Base-by-base conservation (phyloP, 2,888 invertebrate genomes). In the Aphelenchoides bicaudatus region DNA sequence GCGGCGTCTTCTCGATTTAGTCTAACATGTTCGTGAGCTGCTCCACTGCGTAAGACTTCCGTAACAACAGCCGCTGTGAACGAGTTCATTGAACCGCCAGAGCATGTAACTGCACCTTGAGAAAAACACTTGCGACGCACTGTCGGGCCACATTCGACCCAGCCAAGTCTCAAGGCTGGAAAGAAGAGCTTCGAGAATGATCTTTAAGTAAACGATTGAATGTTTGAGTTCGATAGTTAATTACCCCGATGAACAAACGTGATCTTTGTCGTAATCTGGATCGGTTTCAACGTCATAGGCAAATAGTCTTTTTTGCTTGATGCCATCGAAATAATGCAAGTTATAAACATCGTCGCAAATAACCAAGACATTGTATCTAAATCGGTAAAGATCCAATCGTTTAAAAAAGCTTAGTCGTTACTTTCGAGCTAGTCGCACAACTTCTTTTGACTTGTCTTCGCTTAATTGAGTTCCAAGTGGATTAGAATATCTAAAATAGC, bases 271-370 rank as follows among this genome's bases (percentile, higher is more conserved):
- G 23, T 43, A 43, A n/a, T 43, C 43, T 8, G 43, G 8, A n/a
- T 43, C 43, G 10, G 10, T 10, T n/a, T 19, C 21, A 6, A 10
- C 8, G 23, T 43, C 43, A 6, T 21, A n/a, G 6, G 23, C 16
- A n/a, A 43, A 43, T 8, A 43, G 43, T 25, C 43, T 6, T 25
- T n/a, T 6, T 19, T 43, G 43, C 10, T 21, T 6, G 8, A n/a
- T 43, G 8, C 23, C 43, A n/a, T 43, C 43, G 43, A 43, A 43
- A n/a, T 6, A 43, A n/a, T 43, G 43, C 10, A 43, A n/a, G 43
- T 43, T 43, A 25, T 43, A 43, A 6, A 43, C 43, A 25, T 43
- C 43, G 10, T 43, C 43, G 43, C 43, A 43, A 25, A 43, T 43
- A 19, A 43, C 43, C 8, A 43, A 25, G 10, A 43, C 43, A 25